Percentiles rank a stretch among this genome's conserved stretches.
phyloP scores from a whole-genome alignment of 2,797 vertebrate species.

The Sebastes trivittatus region DNA sequence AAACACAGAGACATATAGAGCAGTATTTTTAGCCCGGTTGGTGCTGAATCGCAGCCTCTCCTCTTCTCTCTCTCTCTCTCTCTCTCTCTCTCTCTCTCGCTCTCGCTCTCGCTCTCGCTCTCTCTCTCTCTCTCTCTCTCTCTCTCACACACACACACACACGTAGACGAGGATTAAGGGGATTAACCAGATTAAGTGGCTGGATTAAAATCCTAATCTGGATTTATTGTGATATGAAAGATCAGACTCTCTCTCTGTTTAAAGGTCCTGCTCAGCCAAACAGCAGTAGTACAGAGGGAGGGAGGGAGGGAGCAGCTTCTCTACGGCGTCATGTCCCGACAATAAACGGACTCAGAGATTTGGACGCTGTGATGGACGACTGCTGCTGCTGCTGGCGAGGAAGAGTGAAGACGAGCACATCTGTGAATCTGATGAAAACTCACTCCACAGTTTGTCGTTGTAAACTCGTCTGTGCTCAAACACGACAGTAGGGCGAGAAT shows the following conservation, averaged over 20 bases:
- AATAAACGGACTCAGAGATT: too few species aligned
- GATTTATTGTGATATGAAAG: slow-evolving; percentile 63
- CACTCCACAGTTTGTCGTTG: too few species aligned
- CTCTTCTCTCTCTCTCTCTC: neutral
- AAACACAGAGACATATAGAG: slow-evolving; percentile 57
- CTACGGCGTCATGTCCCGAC: too few species aligned
- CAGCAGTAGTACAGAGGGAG: neutral
- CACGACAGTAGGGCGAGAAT: too few species aligned
- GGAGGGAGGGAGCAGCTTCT: too few species aligned
- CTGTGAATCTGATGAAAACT: too few species aligned
- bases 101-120: too few species aligned
- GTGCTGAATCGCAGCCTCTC: neutral
- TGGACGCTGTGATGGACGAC: too few species aligned
- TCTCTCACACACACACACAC: slow-evolving; percentile 11
- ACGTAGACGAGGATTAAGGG: slow-evolving; percentile 48
- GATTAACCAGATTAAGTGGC: slow-evolving; percentile 69
- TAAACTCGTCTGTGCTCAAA: too few species aligned
- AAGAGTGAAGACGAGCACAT: too few species aligned
- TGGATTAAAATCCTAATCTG: slow-evolving; percentile 72
- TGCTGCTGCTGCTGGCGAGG: too few species aligned
- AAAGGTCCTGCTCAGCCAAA: slow-evolving; percentile 33
- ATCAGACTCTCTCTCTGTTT: slow-evolving; percentile 52
- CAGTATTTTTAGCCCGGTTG: slow-evolving; percentile 50
- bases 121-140: neutral
- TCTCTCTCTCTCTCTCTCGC: neutral